Base-by-base conservation (phyloP, 2,113 vertebrate species). In the Poeciliopsis prolifica region DNA sequence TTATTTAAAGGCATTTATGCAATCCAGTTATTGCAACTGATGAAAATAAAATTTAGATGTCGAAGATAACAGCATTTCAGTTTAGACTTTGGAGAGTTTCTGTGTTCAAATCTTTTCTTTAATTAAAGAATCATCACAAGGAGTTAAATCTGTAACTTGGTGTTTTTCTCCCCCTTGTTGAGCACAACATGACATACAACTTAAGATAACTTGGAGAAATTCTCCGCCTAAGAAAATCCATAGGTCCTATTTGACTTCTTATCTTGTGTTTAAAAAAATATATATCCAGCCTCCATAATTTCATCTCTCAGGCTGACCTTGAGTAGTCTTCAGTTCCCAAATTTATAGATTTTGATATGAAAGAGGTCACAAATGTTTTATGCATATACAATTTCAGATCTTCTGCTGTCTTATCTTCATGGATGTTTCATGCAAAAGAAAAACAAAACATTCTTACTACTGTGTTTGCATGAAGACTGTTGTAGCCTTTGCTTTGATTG, bases 401-500 rank as follows among this genome's bases (percentile, higher is more conserved):
- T 35, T 5, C 60, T 0, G 44, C 37, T 66, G 31, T 22, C n/a
- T 7, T 19, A 19, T 60, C 33, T 48, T 72, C 19, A 19, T 40
- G 40, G 33, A 26, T 61, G 17, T 67, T 72, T 42, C 28, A 65
- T n/a, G 37, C n/a, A n/a, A 30, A 58, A 37, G 13, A 40, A 58
- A 70, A 29, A 15, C 40, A 42, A 29, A 61, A 42, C 29, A 17
- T n/a, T n/a, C 33, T 64, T 35, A 70, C 61, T 29, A 44, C 65
- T n/a, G 11, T 14, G 44, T 44, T 1, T 51, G 33, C 40, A 71
- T 42, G 37, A 37, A 44, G 15, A 79, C 42, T 40, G 65, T 26
- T 54, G 14, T 75, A 44, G 67, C n/a, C 67, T 80, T 65, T 64
- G 74, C 81, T 62, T 12, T 93, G 94, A 94, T 94, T 92, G 89